These are phyloP conservation scores for Drosophila infuscata DNA, from an alignment of 2,888 invertebrate species.

Conservation along the genomic window DNA sequence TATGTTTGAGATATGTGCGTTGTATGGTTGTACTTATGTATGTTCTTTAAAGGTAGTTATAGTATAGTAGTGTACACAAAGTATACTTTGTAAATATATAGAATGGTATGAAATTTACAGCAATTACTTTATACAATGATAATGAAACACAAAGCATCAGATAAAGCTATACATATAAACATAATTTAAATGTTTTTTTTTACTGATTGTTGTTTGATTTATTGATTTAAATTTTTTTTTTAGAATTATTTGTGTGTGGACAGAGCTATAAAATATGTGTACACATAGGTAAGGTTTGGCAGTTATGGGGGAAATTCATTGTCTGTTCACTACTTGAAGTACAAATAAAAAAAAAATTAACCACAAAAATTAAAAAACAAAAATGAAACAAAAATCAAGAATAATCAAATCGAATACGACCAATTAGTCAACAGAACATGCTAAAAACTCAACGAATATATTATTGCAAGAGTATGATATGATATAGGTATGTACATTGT, in stretches of 20 bases:
- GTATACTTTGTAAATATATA: slow-evolving; percentile 5
- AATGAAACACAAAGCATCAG: slow-evolving; percentile 40
- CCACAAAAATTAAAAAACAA: not conserved
- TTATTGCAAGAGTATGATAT: slow-evolving; percentile 5
- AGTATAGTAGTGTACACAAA: not conserved
- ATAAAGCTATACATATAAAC: slow-evolving; percentile 40
- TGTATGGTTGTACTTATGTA: slow-evolving; percentile 17
- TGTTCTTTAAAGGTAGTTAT: slow-evolving; percentile 9
- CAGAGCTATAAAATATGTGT: slow-evolving; percentile 11
- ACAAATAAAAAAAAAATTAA: slow-evolving; percentile 15
- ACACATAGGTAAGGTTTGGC: slow-evolving; percentile 45
- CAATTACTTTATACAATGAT: slow-evolving; percentile 76
- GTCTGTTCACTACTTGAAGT: slow-evolving; percentile 58
- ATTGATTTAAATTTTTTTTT: slow-evolving; percentile 9
- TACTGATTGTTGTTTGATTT: not conserved
- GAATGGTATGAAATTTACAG: slow-evolving; percentile 75
- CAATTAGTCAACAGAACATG: slow-evolving; percentile 30
- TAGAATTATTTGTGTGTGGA: slow-evolving; percentile 18
- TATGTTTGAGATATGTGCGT: slow-evolving; percentile 8
- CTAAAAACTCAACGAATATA: slow-evolving; percentile 14
- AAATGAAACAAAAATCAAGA: not conserved
- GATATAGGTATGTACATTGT: not conserved
- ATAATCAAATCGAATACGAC: slow-evolving; percentile 12
- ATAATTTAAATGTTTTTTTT: slow-evolving; percentile 6
- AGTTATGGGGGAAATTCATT: slow-evolving; percentile 76